These are phyloP conservation scores for Eulemur rufifrons DNA, from an alignment of 2,113 vertebrate genomes.

Conservation along the genomic window DNA sequence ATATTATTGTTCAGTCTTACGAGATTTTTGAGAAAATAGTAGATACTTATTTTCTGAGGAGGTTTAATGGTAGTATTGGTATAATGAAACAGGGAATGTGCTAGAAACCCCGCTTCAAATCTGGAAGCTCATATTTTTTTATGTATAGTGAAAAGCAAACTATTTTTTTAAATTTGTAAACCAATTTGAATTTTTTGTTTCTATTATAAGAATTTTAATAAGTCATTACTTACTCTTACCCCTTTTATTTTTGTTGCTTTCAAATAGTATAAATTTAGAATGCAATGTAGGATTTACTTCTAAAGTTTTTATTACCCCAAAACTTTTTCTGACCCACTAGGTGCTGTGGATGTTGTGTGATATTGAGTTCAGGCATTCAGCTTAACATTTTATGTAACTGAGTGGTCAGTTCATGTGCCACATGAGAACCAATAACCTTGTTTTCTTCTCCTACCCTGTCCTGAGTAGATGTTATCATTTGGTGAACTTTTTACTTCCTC, in stretches of 20 bases:
- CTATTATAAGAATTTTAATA: not conserved
- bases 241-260: not conserved
- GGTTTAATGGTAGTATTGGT: not conserved
- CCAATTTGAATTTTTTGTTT: not conserved
- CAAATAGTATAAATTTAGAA: not conserved
- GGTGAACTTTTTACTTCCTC: not conserved
- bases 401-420: not conserved
- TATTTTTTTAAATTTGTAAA: not conserved
- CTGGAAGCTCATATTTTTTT: not conserved
- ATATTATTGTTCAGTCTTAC: not conserved
- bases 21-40: slow-evolving; percentile 18
- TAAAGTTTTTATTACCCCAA: not conserved
- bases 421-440: not conserved
- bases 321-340: not conserved
- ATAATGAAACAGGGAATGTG: not conserved
- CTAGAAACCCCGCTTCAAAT: not conserved
- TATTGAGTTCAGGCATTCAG: not conserved
- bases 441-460: not conserved
- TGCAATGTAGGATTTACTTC: not conserved
- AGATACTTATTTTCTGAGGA: not conserved
- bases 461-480: not conserved
- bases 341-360: not conserved
- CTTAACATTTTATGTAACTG: not conserved
- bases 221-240: not conserved
- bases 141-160: not conserved